These are phyloP conservation scores for Coregonus ussuriensis DNA, from an alignment of 2,797 vertebrate genomes.

Conservation along the genomic window DNA sequence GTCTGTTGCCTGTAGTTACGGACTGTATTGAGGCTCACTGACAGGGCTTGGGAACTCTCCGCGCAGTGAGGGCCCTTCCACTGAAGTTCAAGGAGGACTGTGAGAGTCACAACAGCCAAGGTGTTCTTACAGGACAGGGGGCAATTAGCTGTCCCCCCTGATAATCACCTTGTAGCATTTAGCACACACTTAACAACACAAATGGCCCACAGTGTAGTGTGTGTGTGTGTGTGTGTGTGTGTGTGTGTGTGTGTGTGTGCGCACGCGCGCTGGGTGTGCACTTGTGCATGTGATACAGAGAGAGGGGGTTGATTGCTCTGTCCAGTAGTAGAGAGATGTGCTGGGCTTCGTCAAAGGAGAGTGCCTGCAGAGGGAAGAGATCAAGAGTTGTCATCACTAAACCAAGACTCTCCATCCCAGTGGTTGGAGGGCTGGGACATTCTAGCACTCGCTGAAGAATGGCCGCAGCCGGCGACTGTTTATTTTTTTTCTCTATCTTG, in stretches of 20 bases:
- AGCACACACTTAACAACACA: conserved; percentile 90
- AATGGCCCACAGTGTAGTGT: conserved; percentile 77
- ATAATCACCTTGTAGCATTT: conserved; percentile 87
- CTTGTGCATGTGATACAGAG: conserved; percentile 5
- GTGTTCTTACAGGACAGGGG: conserved; percentile 65
- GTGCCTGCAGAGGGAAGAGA: conserved; percentile 65
- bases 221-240: too few species aligned
- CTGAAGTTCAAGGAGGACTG: conserved; percentile 76
- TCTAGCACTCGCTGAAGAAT: conserved; percentile 67
- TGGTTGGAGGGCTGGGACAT: conserved; percentile 55
- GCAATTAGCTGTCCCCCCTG: conserved; percentile 49
- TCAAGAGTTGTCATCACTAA: conserved; percentile 69
- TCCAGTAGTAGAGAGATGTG: conserved; percentile 37
- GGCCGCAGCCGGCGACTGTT: conserved; percentile 62
- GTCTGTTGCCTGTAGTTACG: conserved; percentile 3
- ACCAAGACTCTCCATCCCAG: conserved; percentile 53
- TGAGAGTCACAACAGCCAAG: conserved; percentile 47
- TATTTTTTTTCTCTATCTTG: conserved; percentile 76
- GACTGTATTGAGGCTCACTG: conserved; percentile 16
- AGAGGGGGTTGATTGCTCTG: conserved; percentile 12
- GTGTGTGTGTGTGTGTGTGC: conserved; percentile 38
- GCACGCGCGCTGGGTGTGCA: conserved; percentile 9
- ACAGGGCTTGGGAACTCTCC: neutral
- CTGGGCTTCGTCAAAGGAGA: conserved; percentile 70
- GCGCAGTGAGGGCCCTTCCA: conserved; percentile 41